Conservation (phyloP, 2,888 invertebrate genomes). For the Pristionchus mayeri region DNA sequence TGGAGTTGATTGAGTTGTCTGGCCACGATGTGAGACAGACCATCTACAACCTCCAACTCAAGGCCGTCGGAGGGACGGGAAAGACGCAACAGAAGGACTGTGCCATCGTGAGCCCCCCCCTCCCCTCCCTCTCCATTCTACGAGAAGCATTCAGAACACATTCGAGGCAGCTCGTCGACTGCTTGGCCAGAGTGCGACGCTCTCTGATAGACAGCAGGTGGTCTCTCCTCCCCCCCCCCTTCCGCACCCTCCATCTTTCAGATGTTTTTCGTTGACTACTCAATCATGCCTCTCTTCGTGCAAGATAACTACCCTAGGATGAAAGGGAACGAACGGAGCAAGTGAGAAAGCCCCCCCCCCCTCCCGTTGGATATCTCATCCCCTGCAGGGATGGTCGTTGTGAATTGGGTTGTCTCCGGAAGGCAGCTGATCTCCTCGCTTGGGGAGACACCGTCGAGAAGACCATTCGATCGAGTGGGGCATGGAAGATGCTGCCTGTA, state of each 20-base stretch:
- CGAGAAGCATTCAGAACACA: conserved; percentile 66
- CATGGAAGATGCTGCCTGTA: conserved; percentile 89
- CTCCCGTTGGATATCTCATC: neutral
- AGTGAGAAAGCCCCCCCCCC: neutral
- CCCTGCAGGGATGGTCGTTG: neutral
- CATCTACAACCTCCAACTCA: conserved; percentile 87
- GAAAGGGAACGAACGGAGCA: conserved; percentile 52
- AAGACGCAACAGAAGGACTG: conserved; percentile 86
- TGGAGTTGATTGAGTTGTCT: conserved; percentile 84
- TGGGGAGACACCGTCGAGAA: conserved; percentile 89
- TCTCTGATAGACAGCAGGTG: conserved; percentile 66
- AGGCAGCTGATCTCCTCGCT: conserved; percentile 89
- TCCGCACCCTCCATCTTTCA: conserved; percentile 78
- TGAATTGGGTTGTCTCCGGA: conserved; percentile 83
- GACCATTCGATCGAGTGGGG: conserved; percentile 83
- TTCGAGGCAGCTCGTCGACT: conserved; percentile 78
- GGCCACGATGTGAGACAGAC: conserved; percentile 87
- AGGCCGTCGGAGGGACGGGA: conserved; percentile 80
- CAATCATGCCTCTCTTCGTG: conserved; percentile 93
- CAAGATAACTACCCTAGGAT: conserved; percentile 95
- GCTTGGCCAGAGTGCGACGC: conserved; percentile 83
- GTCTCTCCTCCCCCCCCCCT: no score
- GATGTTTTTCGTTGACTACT: conserved; percentile 97
- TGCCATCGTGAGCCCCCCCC: conserved; percentile 82
- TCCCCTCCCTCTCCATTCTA: neutral